These are phyloP conservation scores for Diorhabda sublineata DNA, from an alignment of 1,140 invertebrate genomes.

Conservation along the genomic window DNA sequence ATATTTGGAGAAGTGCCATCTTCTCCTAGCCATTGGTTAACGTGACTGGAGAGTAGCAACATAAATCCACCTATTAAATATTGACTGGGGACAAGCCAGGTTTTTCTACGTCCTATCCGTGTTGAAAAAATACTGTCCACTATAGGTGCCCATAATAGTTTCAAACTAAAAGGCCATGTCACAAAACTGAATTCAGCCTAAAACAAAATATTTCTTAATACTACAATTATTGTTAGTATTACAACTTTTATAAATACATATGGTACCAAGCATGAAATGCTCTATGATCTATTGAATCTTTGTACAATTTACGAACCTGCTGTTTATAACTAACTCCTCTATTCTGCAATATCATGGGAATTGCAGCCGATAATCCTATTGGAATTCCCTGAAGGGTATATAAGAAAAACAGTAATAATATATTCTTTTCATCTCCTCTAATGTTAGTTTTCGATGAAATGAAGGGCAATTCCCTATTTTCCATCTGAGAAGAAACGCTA, in stretches of 20 bases:
- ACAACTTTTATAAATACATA: neutral
- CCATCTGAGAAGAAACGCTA: conserved; percentile 2
- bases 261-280: neutral
- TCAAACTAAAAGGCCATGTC: conserved; percentile 96
- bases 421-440: conserved; percentile 68
- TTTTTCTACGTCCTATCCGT: conserved; percentile 88
- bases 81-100: conserved; percentile 94
- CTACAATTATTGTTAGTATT: neutral
- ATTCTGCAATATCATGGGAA: conserved; percentile 94
- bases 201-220: conserved; percentile 35
- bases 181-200: conserved; percentile 99
- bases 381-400: conserved; percentile 97
- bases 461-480: neutral
- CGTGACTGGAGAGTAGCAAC: conserved; percentile 72
- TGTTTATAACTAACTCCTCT: conserved; percentile 85
- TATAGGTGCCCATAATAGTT: conserved; percentile 96
- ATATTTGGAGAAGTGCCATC: conserved; percentile 69
- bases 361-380: conserved; percentile 84
- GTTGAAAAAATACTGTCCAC: conserved; percentile 87
- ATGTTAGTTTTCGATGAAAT: conserved; percentile 17
- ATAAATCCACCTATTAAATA: conserved; percentile 80
- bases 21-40: conserved; percentile 72
- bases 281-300: neutral
- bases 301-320: conserved; percentile 52
- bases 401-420: conserved; percentile 82